phyloP scores from a whole-genome alignment of 2,888 invertebrate species.

The Luperina nickerlii region DNA sequence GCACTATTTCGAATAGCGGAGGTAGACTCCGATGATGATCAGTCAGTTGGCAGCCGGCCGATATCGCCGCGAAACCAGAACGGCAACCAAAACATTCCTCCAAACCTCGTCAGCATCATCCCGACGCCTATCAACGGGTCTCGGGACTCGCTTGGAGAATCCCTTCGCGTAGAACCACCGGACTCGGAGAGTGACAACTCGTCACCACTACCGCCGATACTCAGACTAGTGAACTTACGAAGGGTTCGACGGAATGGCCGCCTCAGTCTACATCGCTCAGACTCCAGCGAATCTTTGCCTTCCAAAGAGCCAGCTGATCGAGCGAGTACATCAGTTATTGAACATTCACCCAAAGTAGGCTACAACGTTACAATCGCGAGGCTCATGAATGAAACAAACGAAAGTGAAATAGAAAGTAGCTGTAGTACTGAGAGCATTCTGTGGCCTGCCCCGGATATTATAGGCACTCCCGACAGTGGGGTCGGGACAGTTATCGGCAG shows the following conservation, averaged over 20 bases:
- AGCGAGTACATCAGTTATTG: constrained; percentile 72
- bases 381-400: constrained; percentile 88
- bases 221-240: constrained; percentile 74
- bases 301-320: constrained; percentile 76
- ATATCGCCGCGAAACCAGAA: constrained; percentile 81
- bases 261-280: constrained; percentile 78
- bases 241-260: constrained; percentile 80
- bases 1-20: constrained; percentile 88
- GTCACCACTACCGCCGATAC: constrained; percentile 74
- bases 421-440: constrained; percentile 84
- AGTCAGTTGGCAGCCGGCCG: constrained; percentile 83
- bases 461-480: constrained; percentile 84
- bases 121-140: constrained; percentile 91
- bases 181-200: constrained; percentile 75
- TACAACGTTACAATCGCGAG: constrained; percentile 83
- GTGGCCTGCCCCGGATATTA: constrained; percentile 75
- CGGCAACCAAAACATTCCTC: constrained; percentile 74
- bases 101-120: constrained; percentile 89
- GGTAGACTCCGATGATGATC: constrained; percentile 92
- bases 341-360: constrained; percentile 74
- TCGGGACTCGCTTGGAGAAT: constrained; percentile 84
- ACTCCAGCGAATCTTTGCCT: constrained; percentile 85
- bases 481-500: constrained; percentile 82
- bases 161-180: constrained; percentile 77
- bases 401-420: constrained; percentile 88